Base-by-base conservation (phyloP, 2,888 invertebrate genomes). In the Eupithecia pulchellata region DNA sequence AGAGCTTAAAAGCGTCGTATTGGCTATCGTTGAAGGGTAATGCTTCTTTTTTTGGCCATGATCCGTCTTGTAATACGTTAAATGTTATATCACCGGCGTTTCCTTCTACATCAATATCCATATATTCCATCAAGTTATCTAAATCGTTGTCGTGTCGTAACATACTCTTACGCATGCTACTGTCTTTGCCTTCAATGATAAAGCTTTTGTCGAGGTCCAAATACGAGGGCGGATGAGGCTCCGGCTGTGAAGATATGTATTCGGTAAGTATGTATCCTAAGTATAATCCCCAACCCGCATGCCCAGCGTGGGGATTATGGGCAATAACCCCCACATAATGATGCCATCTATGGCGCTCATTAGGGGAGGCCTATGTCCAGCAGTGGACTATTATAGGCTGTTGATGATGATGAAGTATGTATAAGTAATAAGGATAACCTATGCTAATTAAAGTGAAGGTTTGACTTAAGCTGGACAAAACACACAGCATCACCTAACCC, bases 21-120 rank as follows among this genome's bases (percentile, higher is more conserved):
- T 98, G 98, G 70, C 95, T 95, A 30, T 92, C 87, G 85, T 98
- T 96, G 14, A 97, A 89, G 55, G 88, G 82, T 17, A 96, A 77
- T 42, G 89, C 78, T 27, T 86, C 79, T 66, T 85, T 81, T 1
- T 84, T 76, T 0, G 96, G 96, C 94, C 96, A 96, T 3, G 87
- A 85, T 4, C 79, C 76, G n/a, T 85, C 79, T 64, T 81, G 64
- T 68, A 89, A 75, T 30, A 90, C 88, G 61, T 72, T 74, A 36
- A 90, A 89, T 25, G 74, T 72, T 0, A 61, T 9, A 3, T 1
- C 60, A 6, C 57, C 55, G 9, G 66, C 63, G 1, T 42, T 57
- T 25, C 42, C 60, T 13, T 66, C 55, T 17, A 63, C 58, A 2
- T 52, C 14, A 4, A 64, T 57, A 32, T 52, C 64, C 36, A 8